These are phyloP conservation scores for Mizuhopecten yessoensis DNA, from an alignment of 1,140 invertebrate species.

Conservation along the genomic window DNA sequence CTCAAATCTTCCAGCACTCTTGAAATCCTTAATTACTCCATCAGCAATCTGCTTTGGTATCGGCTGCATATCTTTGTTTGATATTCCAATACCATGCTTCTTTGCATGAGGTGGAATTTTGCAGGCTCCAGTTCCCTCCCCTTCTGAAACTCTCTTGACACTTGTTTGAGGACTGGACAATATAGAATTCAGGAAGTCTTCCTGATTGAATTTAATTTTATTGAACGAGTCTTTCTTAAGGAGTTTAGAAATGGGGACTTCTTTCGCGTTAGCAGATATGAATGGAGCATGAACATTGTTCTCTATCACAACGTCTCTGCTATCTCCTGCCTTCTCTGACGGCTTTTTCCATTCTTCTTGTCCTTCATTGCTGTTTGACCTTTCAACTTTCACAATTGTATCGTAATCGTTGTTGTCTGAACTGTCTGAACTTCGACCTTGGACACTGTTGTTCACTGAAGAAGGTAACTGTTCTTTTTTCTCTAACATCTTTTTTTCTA, in stretches of 20 bases:
- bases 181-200: neutral
- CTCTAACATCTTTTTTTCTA: neutral
- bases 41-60: neutral
- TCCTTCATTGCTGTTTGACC: neutral
- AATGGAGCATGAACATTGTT: neutral
- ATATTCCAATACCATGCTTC: neutral
- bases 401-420: neutral
- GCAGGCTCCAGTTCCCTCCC: neutral
- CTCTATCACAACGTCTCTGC: neutral
- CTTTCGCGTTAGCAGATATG: neutral
- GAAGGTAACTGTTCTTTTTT: neutral
- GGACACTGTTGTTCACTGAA: no score
- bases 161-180: neutral
- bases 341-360: neutral
- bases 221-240: neutral
- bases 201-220: constrained; percentile 18
- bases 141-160: neutral
- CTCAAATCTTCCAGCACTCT: neutral
- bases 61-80: neutral
- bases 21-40: neutral
- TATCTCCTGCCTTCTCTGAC: neutral
- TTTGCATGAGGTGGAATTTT: neutral
- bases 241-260: neutral
- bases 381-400: neutral
- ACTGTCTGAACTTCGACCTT: no score